A percentile compares a stretch with the other conserved stretches of the same genome.
Conservation (phyloP, 2,888 invertebrate genomes). For the Camponotus fellah region DNA sequence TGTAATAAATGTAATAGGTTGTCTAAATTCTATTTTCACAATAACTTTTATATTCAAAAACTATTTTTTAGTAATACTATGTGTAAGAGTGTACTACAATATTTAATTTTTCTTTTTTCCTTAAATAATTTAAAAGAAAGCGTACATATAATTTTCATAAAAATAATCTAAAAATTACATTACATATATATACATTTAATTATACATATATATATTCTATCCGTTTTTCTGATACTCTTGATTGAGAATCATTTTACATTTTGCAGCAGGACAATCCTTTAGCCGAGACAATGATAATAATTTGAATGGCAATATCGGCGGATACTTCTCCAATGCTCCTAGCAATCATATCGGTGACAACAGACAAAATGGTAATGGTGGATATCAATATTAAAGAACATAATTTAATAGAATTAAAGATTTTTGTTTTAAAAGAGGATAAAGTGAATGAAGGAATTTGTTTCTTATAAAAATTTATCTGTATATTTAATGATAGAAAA, state of each 20-base stretch:
- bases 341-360: constrained; percentile 64
- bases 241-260: constrained; percentile 35
- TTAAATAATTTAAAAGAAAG: not conserved
- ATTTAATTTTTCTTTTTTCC: not conserved
- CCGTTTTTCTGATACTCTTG: not conserved
- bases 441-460: constrained; percentile 28
- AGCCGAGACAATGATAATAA: constrained; percentile 75
- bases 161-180: not conserved
- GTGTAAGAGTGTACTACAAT: not conserved
- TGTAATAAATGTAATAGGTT: not conserved
- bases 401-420: constrained; percentile 19
- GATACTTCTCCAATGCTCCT: constrained; percentile 49
- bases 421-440: constrained; percentile 43
- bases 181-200: not conserved
- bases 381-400: constrained; percentile 83
- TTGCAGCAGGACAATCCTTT: constrained; percentile 68
- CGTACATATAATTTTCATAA: not conserved
- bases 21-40: not conserved
- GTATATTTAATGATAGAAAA: not conserved
- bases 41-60: not conserved
- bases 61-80: not conserved
- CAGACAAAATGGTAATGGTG: constrained; percentile 83
- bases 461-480: constrained; percentile 13
- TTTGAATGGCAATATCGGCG: constrained; percentile 35
- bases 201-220: not conserved